Evolutionary conservation across 2,113 vertebrate genomes (phyloP), one percentile per base, ranked within the genome.

Genomic region (Atrichornis clamosus): DNA sequence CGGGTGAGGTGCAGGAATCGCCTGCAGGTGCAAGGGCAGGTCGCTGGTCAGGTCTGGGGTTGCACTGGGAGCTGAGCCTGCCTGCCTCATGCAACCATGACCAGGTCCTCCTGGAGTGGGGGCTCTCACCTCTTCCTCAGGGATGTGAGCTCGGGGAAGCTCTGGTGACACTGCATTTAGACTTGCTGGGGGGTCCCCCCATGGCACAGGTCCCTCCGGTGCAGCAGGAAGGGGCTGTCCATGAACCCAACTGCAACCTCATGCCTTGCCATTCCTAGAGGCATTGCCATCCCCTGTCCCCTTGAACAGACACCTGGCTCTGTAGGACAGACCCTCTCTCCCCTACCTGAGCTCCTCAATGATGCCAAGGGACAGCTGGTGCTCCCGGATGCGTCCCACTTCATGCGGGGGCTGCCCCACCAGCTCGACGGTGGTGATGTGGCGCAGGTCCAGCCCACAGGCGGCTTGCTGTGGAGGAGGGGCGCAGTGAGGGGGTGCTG

Each of bases 261-360:
- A 1, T 3, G 20, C 19, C 47, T 77, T 33, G 28, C 33, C 19
- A 10, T 41, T 49, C 49, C 42, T 18, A 10, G 53, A 15, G 16
- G 6, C 13, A 10, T 7, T 60, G 39, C 37, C 32, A 2, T 13
- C 15, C 37, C 53, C 0, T 1, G 18, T 22, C 4, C 37, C 35
- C 24, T 37, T 7, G 1, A 3, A 4, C 2, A 28, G 44, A 14
- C 44, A 12, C 13, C 9, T 2, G 32, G 23, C 20, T 49, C 10
- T 42, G 28, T 19, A 37, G 56, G 28, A 32, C 53, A 28, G 26
- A 11, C 37, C 22, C 11, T 6, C 5, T 9, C 15, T 50, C 23
- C 28, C 26, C 64, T 96, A 99, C 99, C 99, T 99, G 96, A 99
- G 98, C 73, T 99, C 98, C 93, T 99, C 98, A 4, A 99, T 98